Evolutionary conservation across 1,140 invertebrate genomes (phyloP), one percentile per base, ranked within the genome.

Genomic region (Battus philenor): DNA sequence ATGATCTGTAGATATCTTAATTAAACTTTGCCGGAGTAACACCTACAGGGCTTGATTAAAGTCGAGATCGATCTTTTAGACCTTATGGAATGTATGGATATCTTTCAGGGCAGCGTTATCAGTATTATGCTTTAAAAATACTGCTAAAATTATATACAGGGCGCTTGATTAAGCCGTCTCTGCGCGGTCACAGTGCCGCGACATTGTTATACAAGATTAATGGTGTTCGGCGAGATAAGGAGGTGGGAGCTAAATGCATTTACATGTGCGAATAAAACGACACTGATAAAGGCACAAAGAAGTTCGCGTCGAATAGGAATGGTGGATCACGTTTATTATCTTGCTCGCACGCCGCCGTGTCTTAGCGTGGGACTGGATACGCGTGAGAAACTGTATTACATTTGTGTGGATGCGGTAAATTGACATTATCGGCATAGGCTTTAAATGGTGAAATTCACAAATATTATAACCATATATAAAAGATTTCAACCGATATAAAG

Each of bases 171-270:
- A 80, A 84, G 77, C 50, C 63, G 62, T 76, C 67, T 69, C 58
- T 57, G 68, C 61, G 51, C 53, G 57, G 58, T 65, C 67, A 62
- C 60, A 65, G 59, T 50, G 64, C 48, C 57, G 44, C 63, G 67
- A 72, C 69, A 81, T 79, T 81, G 77, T 80, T 81, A 79, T 81
- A 84, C 74, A 81, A 80, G 76, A 81, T 84, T 80, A 81, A 81
- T 81, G 70, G 76, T 81, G 77, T 78, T 68, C 68, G 27, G 32
- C 24, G 44, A 65, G 80, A 84, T 84, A 84, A 84, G 62, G 50
- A 68, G 62, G 68, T 75, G 76, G 71, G 69, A 79, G 75, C 70
- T 77, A 80, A 84, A 81, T 84, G 80, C 75, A 80, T 84, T 79
- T 78, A 78, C 77, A 81, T 84, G 80, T 81, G 77, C 68, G 68